Evolutionary conservation across 2,113 vertebrate species (phyloP).

Genomic region (Leiothrix lutea): DNA sequence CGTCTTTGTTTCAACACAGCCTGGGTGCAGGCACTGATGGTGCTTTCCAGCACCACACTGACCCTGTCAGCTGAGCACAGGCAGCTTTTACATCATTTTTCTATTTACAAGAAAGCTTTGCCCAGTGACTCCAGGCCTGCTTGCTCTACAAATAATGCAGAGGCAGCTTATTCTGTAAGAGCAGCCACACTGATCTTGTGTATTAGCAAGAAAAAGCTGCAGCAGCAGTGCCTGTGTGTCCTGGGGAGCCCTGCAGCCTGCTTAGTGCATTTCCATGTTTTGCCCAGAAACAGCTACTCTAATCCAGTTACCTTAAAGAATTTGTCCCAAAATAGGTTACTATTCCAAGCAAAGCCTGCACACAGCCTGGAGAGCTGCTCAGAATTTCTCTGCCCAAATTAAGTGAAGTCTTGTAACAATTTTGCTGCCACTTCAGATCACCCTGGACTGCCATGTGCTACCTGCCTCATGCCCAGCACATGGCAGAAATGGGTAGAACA

Average conservation of each 20-base stretch:
- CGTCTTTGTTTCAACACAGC: neutral
- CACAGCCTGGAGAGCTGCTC: neutral
- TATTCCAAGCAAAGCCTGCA: neutral
- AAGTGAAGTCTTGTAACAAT: neutral
- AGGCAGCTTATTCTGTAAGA: neutral
- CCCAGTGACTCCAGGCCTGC: neutral
- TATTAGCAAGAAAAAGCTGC: neutral
- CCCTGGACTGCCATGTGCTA: accelerated
- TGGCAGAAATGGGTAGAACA: neutral
- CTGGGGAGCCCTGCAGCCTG: neutral
- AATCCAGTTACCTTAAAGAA: neutral
- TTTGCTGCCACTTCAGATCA: neutral
- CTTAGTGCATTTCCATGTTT: neutral
- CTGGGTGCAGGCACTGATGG: neutral
- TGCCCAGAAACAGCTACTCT: neutral
- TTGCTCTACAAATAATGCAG: neutral
- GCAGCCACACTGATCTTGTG: neutral
- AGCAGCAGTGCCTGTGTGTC: neutral
- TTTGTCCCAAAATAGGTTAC: neutral
- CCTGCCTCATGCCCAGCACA: neutral
- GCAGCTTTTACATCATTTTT: neutral
- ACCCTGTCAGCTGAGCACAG: neutral
- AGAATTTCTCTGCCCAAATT: neutral
- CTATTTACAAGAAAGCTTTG: neutral
- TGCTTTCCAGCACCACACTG: neutral